Conservation (phyloP, 2,113 vertebrate species). For the Probosciger aterrimus region DNA sequence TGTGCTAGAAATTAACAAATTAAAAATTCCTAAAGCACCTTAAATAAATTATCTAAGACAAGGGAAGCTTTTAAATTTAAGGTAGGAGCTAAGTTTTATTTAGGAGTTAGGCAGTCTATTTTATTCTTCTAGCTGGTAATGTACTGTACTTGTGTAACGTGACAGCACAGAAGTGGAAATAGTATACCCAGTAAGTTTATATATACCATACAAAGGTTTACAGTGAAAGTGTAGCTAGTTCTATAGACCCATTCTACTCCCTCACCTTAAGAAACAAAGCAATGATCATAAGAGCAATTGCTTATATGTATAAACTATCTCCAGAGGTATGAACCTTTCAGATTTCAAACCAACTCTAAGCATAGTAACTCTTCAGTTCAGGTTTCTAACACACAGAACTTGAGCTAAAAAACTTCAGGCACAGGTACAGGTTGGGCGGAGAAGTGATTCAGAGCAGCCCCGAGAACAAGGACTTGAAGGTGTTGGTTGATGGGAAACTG, state of each 20-base stretch:
- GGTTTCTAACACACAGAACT: neutral
- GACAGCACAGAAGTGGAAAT: neutral
- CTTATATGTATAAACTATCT: neutral
- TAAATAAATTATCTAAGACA: neutral
- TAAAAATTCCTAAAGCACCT: neutral
- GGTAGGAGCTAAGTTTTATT: neutral
- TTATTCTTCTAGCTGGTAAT: neutral
- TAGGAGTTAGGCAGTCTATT: neutral
- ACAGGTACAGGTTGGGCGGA: neutral
- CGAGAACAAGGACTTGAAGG: neutral
- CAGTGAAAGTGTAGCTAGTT: neutral
- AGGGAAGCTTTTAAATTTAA: neutral
- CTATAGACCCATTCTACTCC: neutral
- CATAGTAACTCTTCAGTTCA: neutral
- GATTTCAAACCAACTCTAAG: neutral
- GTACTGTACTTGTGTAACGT: fast-evolving
- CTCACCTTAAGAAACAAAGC: neutral
- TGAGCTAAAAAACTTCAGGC: neutral
- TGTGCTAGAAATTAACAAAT: neutral
- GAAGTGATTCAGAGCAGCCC: neutral
- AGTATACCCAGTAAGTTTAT: neutral
- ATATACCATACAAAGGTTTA: neutral
- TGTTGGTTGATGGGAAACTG: neutral
- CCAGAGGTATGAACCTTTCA: neutral
- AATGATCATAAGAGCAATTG: neutral